These are phyloP conservation scores for Sinosuthora webbiana DNA, from an alignment of 2,113 vertebrate species.

Conservation along the genomic window DNA sequence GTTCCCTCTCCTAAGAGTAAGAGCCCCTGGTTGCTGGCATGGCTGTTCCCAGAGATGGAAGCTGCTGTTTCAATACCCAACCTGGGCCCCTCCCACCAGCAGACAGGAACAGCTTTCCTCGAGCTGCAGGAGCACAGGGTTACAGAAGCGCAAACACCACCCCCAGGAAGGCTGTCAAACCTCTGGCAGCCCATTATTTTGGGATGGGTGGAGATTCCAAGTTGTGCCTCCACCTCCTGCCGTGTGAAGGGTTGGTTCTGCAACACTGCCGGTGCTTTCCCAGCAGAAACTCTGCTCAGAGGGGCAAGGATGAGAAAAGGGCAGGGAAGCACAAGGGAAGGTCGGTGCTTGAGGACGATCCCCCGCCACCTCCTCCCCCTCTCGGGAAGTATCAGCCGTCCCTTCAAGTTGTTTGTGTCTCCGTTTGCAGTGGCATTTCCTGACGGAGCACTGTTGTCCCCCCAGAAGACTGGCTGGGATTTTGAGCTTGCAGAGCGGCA, in stretches of 20 bases:
- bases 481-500: fast-evolving
- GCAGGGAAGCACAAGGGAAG: background rate
- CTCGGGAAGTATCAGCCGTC: background rate
- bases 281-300: background rate
- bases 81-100: background rate
- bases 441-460: background rate
- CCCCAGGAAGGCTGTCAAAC: background rate
- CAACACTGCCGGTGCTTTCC: background rate
- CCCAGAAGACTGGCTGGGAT: background rate
- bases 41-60: background rate
- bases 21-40: background rate
- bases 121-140: background rate
- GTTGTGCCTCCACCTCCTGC: background rate
- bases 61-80: background rate
- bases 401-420: background rate
- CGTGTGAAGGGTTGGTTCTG: background rate
- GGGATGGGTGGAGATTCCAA: background rate
- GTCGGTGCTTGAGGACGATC: fast-evolving
- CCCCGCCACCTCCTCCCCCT: fast-evolving
- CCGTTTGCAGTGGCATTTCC: background rate
- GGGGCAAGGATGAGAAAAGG: background rate
- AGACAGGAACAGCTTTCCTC: background rate
- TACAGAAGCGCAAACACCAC: background rate
- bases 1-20: background rate
- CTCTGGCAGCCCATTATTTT: background rate